Evolutionary conservation across 2,113 vertebrate species (phyloP), one percentile per base, ranked within the genome.

Genomic region (Dunckerocampus dactyliophorus): DNA sequence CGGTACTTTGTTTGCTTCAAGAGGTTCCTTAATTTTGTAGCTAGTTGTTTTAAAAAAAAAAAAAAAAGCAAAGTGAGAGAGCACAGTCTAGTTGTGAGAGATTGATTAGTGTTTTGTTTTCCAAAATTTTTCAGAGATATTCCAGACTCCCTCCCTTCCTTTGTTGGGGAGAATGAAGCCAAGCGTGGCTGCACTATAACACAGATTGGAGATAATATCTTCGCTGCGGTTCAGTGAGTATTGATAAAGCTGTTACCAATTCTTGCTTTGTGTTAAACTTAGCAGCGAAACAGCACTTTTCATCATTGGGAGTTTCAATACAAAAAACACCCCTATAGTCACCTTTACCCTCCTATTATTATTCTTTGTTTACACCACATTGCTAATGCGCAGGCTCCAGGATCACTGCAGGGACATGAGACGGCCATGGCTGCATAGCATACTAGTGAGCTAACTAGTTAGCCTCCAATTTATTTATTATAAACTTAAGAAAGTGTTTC

Each of bases 161-260:
- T 92, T 82, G 88, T 98, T 72, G 96, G 93, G 59, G 92, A 91
- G 76, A 98, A 94, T 77, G 93, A 98, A 87, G 93, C 94, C 0
- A 92, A 90, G 87, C 97, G 94, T 71, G 90, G 92, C 66, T 98
- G 91, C 71, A 20, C 78, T 19, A 95, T 99, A 74, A 80, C 88
- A 69, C 94, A 92, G 84, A 88, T 90, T 83, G 96, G 97, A 53
- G 95, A 97, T 80, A 99, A 98, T 39, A 57, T 98, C 65, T 98
- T 99, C 85, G 92, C 93, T 57, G 95, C 97, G 47, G 91, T 97
- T 71, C 92, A 92, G 96, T 98, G 90, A 94, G 94, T 90, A 59
- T 31, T 47, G 34, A 55, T 16, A 16, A 8, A 11, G 21, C 11
- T 43, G 11, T 17, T 53, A 3, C 24, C 15, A 53, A 34, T 34